Evolutionary conservation across 2,888 invertebrate genomes (phyloP).

Genomic region (Caenorhabditis becei): DNA sequence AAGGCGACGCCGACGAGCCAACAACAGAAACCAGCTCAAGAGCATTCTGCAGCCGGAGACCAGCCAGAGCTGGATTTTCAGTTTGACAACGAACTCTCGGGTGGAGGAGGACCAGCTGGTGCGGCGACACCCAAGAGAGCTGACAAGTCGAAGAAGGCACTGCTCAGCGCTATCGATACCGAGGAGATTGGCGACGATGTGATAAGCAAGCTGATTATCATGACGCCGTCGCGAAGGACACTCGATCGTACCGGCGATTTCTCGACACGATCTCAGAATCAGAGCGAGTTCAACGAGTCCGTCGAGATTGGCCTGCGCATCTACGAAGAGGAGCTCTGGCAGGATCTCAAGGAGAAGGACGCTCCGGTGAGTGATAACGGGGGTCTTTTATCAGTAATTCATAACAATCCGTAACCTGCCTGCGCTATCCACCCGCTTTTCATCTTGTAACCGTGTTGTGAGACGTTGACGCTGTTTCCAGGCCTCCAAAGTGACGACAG

Average conservation of each 20-base stretch:
- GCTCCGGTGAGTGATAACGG: slow-evolving; percentile 60
- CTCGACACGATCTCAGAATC: slow-evolving; percentile 91
- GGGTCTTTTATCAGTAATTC: slow-evolving; percentile 2
- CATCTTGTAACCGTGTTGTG: slow-evolving; percentile 60
- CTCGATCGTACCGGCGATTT: slow-evolving; percentile 90
- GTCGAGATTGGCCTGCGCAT: slow-evolving; percentile 97
- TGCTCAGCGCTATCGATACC: slow-evolving; percentile 62
- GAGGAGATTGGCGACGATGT: slow-evolving; percentile 84
- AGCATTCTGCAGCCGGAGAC: slow-evolving; percentile 15
- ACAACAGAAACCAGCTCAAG: slow-evolving; percentile 25
- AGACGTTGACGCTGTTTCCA: slow-evolving; percentile 36
- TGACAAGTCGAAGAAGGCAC: slow-evolving; percentile 62
- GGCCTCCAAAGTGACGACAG: slow-evolving; percentile 73
- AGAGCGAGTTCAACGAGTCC: slow-evolving; percentile 93
- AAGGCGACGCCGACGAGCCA: slow-evolving; percentile 4
- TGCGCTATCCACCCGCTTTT: slow-evolving; percentile 17
- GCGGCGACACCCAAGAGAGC: slow-evolving; percentile 59
- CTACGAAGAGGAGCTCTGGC: slow-evolving; percentile 96
- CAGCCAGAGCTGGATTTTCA: slow-evolving; percentile 88
- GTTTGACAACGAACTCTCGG: slow-evolving; percentile 93
- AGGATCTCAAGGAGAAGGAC: slow-evolving; percentile 65
- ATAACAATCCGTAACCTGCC: slow-evolving; percentile 14
- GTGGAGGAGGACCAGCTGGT: slow-evolving; percentile 34
- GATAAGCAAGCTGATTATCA: slow-evolving; percentile 87
- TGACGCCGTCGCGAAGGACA: slow-evolving; percentile 87